phyloP scores from a whole-genome alignment of 2,797 vertebrate species.

The Oryzias sinensis region DNA sequence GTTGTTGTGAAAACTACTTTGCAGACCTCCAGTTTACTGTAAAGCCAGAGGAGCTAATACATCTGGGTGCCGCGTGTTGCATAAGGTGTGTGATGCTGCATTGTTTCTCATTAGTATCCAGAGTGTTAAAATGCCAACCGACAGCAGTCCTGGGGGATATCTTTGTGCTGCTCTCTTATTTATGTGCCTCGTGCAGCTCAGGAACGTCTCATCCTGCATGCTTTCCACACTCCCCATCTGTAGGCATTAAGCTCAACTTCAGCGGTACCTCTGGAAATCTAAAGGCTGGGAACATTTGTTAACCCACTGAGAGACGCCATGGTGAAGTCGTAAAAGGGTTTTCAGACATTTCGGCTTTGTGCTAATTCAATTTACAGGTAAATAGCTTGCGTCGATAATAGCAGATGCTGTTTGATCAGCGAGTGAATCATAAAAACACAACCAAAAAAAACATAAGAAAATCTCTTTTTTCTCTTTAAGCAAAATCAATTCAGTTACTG shows the following conservation, averaged over 20 bases:
- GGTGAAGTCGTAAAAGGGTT: constrained; percentile 47
- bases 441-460: constrained; percentile 14
- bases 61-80: constrained; percentile 69
- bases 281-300: constrained; percentile 67
- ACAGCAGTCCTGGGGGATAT: constrained; percentile 75
- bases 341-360: constrained; percentile 62
- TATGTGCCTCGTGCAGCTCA: constrained; percentile 66
- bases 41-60: constrained; percentile 41
- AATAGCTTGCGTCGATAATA: constrained; percentile 53
- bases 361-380: constrained; percentile 63
- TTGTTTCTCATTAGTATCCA: constrained; percentile 75
- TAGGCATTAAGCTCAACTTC: constrained; percentile 74
- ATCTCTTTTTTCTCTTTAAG: constrained; percentile 1
- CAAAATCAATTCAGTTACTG: constrained; percentile 19
- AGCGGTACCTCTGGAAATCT: constrained; percentile 68
- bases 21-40: constrained; percentile 44
- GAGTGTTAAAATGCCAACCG: constrained; percentile 72
- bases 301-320: constrained; percentile 56
- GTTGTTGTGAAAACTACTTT: constrained; percentile 5
- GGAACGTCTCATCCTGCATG: constrained; percentile 69
- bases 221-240: constrained; percentile 71
- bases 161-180: constrained; percentile 72
- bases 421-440: constrained; percentile 28
- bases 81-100: constrained; percentile 72
- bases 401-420: constrained; percentile 39